Evolutionary conservation across 1,140 invertebrate genomes (phyloP).

Genomic region (Scylla paramamosain): DNA sequence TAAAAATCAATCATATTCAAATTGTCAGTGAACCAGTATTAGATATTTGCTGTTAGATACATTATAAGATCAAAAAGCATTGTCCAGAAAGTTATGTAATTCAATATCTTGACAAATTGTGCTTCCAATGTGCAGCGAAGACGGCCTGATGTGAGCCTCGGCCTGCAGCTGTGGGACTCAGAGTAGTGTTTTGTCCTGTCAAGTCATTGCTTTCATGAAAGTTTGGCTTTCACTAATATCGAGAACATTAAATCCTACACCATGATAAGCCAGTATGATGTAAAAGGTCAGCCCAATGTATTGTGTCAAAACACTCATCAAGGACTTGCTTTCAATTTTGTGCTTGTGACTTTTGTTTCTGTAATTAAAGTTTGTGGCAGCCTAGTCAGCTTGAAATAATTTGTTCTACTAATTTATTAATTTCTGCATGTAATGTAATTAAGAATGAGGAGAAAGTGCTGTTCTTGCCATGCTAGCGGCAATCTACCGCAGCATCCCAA

Average conservation of each 20-base stretch:
- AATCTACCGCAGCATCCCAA: conserved; percentile 61
- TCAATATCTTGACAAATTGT: background rate
- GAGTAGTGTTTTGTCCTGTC: no score
- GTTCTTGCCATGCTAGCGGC: conserved; percentile 63
- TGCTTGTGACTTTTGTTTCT: conserved; percentile 65
- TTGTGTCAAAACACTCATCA: background rate
- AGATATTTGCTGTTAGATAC: no score
- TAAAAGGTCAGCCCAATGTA: background rate
- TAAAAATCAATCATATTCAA: no score
- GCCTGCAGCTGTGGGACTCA: no score
- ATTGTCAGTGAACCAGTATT: no score
- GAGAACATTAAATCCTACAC: no score
- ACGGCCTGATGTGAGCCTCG: no score
- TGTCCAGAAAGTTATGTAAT: background rate
- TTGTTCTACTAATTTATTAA: conserved; percentile 74
- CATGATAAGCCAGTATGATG: background rate
- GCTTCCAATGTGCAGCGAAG: background rate
- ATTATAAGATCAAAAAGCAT: no score
- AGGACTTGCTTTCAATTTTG: conserved; percentile 30
- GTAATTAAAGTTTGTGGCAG: conserved; percentile 74
- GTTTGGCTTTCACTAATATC: no score
- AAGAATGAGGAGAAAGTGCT: conserved; percentile 74
- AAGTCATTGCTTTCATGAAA: background rate
- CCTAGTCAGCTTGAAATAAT: conserved; percentile 73
- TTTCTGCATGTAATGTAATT: conserved; percentile 74